phyloP scores from a whole-genome alignment of 2,113 vertebrate species.

The Otus sunia region DNA sequence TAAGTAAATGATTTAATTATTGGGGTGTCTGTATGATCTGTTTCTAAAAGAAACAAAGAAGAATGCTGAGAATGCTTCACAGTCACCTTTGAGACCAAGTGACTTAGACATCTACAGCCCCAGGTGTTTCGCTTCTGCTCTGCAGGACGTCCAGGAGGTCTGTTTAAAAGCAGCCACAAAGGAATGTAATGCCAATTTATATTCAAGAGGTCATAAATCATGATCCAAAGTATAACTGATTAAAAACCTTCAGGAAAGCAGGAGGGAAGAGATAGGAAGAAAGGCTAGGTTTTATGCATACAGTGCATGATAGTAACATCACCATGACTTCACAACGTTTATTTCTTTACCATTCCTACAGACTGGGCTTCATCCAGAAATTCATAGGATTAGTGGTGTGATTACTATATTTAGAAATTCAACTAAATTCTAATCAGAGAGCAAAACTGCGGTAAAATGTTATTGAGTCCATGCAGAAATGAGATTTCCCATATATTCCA shows the following conservation, averaged over 20 bases:
- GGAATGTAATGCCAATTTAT: background rate
- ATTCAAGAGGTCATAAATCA: background rate
- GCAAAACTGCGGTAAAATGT: background rate
- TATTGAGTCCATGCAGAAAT: background rate
- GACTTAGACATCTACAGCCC: background rate
- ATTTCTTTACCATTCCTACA: background rate
- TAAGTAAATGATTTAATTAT: constrained; percentile 48
- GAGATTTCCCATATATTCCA: background rate
- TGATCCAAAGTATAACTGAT: background rate
- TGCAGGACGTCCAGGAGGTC: background rate
- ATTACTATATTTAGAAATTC: background rate
- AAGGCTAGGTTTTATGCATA: background rate
- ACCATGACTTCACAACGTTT: background rate
- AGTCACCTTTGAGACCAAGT: background rate
- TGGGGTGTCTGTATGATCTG: background rate
- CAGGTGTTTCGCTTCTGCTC: background rate
- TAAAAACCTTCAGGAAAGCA: background rate
- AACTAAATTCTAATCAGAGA: background rate
- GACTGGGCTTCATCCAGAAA: background rate
- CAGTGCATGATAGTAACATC: background rate
- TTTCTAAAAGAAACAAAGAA: background rate
- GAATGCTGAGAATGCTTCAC: background rate
- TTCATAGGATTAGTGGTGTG: background rate
- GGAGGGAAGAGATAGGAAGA: background rate
- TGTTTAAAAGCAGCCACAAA: background rate